Evolutionary conservation across 2,888 invertebrate species (phyloP), one percentile per base, ranked within the genome.

Genomic region (Tyria jacobaeae): DNA sequence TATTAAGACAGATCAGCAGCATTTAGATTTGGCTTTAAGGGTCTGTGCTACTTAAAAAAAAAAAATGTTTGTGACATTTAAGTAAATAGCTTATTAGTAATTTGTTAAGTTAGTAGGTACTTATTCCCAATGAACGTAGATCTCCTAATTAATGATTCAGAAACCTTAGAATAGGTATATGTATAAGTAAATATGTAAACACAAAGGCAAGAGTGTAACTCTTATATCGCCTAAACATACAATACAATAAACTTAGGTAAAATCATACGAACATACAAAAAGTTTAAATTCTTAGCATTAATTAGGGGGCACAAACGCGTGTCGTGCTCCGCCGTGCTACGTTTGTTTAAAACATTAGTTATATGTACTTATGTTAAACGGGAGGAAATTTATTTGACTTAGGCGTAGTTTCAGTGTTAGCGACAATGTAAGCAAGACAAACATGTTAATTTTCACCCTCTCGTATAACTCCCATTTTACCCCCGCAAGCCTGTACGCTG

Each of bases 361-460:
- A 80, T 82, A 82, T 81, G 81, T 71, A 62, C 73, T 73, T 92
- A 92, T 91, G 91, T 91, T 90, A 92, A 92, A 89, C 87, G 88
- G 82, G 87, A 84, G 81, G 83, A 89, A 92, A 91, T 93, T 92
- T 93, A 92, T 93, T 92, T 92, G 90, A 93, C 88, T 93, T 92
- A 84, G 87, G 83, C 89, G 89, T 91, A 92, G 92, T 93, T 93
- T 89, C 84, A 86, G 86, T 87, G 87, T 88, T 86, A 84, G 88
- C 89, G 89, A 88, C 91, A 92, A 90, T 89, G 91, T 91, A 91
- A 90, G 90, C 87, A 92, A 93, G 90, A 91, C 92, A 93, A 93
- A 93, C 92, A 93, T 90, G 92, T 89, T 92, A 92, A 93, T 92
- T 91, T 91, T 84, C 87, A 85, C 85, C 88, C 84, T 79, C 79